Base-by-base conservation (phyloP, 53 echinoderm and acorn worm species). In the Henricia sp. region DNA sequence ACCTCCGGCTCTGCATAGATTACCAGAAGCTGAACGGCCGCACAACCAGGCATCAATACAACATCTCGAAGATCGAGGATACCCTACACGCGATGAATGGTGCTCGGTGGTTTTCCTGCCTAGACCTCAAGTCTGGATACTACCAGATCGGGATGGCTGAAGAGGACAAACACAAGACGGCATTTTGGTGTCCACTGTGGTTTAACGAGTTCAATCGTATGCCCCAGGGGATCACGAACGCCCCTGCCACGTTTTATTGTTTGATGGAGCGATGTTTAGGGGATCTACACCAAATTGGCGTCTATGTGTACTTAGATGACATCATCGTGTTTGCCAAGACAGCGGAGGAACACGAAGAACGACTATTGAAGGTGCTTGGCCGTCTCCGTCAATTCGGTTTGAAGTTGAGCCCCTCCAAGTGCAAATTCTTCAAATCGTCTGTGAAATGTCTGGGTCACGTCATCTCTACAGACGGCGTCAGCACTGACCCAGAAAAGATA, bases 401-500 rank as follows among this genome's bases (percentile, higher is more conserved):
- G 34, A 91, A 84, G 55, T 44, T 91, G n/a, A n/a, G n/a, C n/a
- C n/a, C n/a, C n/a, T n/a, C n/a, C n/a, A n/a, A n/a, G n/a, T n/a
- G 88, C 46, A 50, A 71, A 13, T 84, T 88, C 71, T 56, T 65
- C 14, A 84, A 70, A 62, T 33, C 88, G 30, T 88, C 92, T 8
- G 71, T 84, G 1, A 88, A 71, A 41, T 88, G 88, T 26, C 71
- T 88, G 6, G 92, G 88, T 1, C 89, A 92, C 54, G 85, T 92
- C 1, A 82, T 92, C 38, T 89, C 89, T 0, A 58, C 64, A 0
- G 86, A 89, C 0, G 92, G 89, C 26, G 89, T 92, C 16, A 66
- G 63, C 38, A 89, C 92, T 0, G 89, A 92, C 67, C 89, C 89
- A 12, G 48, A 37, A 63, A 89, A 92, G 86, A 67, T 92, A 17